phyloP scores from a whole-genome alignment of 2,797 vertebrate genomes.

The Darevskia mixta region DNA sequence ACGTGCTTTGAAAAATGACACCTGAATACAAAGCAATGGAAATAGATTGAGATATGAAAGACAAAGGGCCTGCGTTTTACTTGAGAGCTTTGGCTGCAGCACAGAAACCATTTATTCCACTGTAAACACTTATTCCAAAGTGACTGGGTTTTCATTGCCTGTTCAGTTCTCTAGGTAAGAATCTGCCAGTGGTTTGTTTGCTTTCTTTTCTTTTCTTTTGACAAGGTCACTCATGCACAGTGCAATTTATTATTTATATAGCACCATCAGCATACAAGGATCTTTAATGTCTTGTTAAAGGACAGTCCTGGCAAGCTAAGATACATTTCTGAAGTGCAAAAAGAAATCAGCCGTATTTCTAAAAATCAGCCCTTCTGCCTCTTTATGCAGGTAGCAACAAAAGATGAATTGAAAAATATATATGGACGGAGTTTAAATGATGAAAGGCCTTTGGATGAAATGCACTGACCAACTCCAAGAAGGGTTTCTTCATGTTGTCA shows the following conservation, averaged over 20 bases:
- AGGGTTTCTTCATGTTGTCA: no score
- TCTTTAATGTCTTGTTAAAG: not conserved
- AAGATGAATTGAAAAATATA: no score
- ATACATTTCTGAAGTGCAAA: not conserved
- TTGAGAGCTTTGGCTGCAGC: slow-evolving; percentile 8
- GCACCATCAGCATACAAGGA: not conserved
- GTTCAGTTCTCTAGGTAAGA: not conserved
- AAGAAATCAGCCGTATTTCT: no score
- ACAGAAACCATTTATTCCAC: slow-evolving; percentile 21
- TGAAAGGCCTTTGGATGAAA: no score
- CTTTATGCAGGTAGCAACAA: no score
- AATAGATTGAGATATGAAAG: slow-evolving; percentile 40
- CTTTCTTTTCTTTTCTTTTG: not conserved
- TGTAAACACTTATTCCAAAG: slow-evolving; percentile 17
- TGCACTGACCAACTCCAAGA: no score
- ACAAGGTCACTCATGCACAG: slow-evolving; percentile 6
- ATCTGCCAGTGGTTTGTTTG: slow-evolving; percentile 13
- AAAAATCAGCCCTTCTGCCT: no score
- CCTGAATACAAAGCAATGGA: slow-evolving; percentile 49
- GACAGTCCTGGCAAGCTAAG: not conserved
- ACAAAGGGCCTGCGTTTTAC: slow-evolving; percentile 31
- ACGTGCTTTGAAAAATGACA: slow-evolving; percentile 55
- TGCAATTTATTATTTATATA: slow-evolving; percentile 19
- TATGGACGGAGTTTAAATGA: no score
- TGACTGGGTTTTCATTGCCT: slow-evolving; percentile 17